Evolutionary conservation across 2,888 invertebrate species (phyloP), one percentile per base, ranked within the genome.

Genomic region (Drosophila rellima): DNA sequence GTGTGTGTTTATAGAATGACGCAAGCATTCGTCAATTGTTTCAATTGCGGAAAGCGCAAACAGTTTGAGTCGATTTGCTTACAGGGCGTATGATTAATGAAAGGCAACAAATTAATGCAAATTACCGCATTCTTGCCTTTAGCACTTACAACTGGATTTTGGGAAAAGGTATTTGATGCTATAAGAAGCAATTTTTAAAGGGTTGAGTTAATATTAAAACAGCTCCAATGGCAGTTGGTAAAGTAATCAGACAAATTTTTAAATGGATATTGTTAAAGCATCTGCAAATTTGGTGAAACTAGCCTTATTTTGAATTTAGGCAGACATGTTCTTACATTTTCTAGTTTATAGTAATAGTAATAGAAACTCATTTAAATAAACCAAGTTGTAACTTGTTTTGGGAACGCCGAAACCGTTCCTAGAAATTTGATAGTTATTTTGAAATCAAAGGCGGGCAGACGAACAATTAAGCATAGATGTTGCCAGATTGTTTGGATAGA

Each of bases 1-100:
- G 40, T 61, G 44, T 44, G 42, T 48, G 20, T 50, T 48, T 39
- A n/a, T n/a, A 15, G 52, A 52, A 65, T 74, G 76, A 78, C 75
- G 75, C 78, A 78, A 69, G 64, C 74, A 69, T 69, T 76, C 55
- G 70, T 65, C 75, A 74, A 70, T 78, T 78, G 78, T 62, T 51
- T 62, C 48, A 62, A 74, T 60, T 57, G 63, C 52, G 48, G 17
- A 55, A 54, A 50, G 60, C 23, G 37, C 42, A 56, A 77, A 42
- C 72, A 66, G 60, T 71, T 64, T 54, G 45, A 75, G 64, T 75
- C 69, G 50, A 60, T 62, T 65, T 65, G 59, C 70, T 47, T 59
- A 78, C 74, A 7, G 64, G 57, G 64, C 78, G 74, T 65, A 78
- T 76, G 74, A 74, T 78, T 62, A 78, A 76, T 78, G 61, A 47